Base-by-base conservation (phyloP, 2,888 invertebrate species). In the Cataglyphis albicans region DNA sequence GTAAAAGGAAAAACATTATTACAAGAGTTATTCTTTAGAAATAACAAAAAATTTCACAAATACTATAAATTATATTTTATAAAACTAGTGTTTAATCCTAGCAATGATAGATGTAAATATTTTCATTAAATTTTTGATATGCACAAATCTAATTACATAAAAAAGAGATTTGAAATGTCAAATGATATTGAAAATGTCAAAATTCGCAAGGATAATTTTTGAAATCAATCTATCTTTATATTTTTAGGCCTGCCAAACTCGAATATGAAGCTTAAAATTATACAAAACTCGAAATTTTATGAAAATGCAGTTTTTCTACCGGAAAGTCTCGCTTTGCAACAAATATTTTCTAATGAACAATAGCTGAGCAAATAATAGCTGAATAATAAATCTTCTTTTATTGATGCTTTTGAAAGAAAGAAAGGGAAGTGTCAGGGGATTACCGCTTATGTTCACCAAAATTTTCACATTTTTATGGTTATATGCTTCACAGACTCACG, bases 91-190 rank as follows among this genome's bases (percentile, higher is more conserved):
- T 48, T 18, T 48, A 48, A 18, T 18, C 18, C 18, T 48, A 15
- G 10, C 38, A 1, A 38, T 3, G 10, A 18, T 48, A 48, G 10
- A 6, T 48, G 48, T 6, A 55, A 21, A 55, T n/a, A 55, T 61
- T 15, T 61, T 61, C 18, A 61, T 61, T 32, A 61, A 61, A 18
- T 32, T 61, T 61, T 61, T 61, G 9, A 61, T 61, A 18, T 7
- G n/a, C 0, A 6, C 5, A 63, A 63, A 63, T 63, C 18, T 1
- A 29, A 29, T 35, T 18, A n/a, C 10, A 32, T 6, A 25, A 18
- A 25, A 1, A 32, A 32, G 32, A 32, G 32, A 5, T 32, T 38
- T 38, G 35, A 38, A 38, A 35, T 48, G 25, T 1, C 25, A 25
- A 1, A 25, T 25, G 25, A 25, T 25, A 25, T 25, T 25, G 25